A percentile compares a stretch with the other conserved stretches of the same genome.
These are phyloP conservation scores for Bicyclus anynana DNA, from an alignment of 1,140 invertebrate species.

Conservation along the genomic window DNA sequence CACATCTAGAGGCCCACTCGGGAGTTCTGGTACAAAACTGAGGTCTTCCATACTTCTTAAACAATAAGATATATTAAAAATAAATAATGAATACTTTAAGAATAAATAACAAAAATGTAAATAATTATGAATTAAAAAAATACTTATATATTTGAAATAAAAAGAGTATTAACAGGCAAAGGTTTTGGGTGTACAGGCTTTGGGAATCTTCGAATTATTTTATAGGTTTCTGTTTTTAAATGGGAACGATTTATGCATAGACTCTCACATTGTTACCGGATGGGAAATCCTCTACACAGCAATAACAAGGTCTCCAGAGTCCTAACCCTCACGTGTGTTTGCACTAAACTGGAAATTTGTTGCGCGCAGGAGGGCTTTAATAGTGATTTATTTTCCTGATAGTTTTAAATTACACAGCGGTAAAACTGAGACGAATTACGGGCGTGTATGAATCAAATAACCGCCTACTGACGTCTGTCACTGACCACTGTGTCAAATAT, in stretches of 20 bases:
- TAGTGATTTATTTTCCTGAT: slow-evolving; percentile 23
- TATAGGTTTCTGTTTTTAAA: slow-evolving; percentile 9
- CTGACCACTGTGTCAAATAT: background rate
- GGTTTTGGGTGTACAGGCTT: background rate
- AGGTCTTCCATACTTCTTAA: slow-evolving; percentile 61
- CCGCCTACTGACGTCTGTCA: slow-evolving; percentile 5
- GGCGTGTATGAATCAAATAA: slow-evolving; percentile 19
- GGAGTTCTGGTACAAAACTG: slow-evolving; percentile 79
- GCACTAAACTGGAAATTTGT: slow-evolving; percentile 38
- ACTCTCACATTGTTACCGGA: slow-evolving; percentile 47
- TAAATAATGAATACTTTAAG: too few species aligned
- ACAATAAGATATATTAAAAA: too few species aligned
- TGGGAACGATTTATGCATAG: slow-evolving; percentile 10
- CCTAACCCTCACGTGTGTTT: slow-evolving; percentile 25
- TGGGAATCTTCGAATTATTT: background rate
- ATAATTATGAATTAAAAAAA: too few species aligned
- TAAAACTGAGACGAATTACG: slow-evolving; percentile 6
- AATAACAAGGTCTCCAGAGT: slow-evolving; percentile 19
- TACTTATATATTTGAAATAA: background rate
- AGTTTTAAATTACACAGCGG: slow-evolving; percentile 6
- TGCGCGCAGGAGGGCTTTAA: slow-evolving; percentile 24
- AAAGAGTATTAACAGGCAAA: background rate
- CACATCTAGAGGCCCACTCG: slow-evolving; percentile 82
- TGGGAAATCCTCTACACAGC: slow-evolving; percentile 19
- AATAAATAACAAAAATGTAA: too few species aligned